Base-by-base conservation (phyloP, 35 echinoderm and acorn worm species). In the Ophioderma brevispina region DNA sequence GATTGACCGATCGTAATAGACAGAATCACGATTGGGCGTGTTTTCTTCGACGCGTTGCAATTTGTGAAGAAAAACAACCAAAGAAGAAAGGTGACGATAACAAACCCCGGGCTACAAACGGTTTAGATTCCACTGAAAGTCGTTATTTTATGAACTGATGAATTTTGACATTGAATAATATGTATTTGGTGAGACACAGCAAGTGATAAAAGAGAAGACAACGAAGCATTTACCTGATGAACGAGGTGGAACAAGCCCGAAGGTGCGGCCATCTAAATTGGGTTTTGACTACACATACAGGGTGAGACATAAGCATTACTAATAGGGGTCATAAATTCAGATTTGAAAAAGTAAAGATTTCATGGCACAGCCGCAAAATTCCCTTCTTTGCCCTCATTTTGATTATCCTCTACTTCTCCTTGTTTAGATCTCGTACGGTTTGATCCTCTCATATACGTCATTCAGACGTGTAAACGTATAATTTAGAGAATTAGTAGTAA, bases 101-200 rank as follows among this genome's bases (percentile, higher is more conserved):
- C 59, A 70, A 25, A 70, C 59, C 28, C 59, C 3, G 3, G 59
- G 59, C 59, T 70, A 70, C 59, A 70, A 70, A 70, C 59, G 59
- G 59, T 70, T 70, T 18, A 25, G 59, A 70, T 70, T 70, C 59
- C 59, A 4, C 59, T 70, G n/a, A 18, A 70, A 30, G 17, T 70
- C 59, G 59, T 70, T 70, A 70, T 30, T 70, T 70, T 70, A 70
- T 70, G 59, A 70, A 70, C 59, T 70, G 59, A 70, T 70, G 17
- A 70, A 70, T 70, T 70, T 70, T 70, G 59, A 70, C 59, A 70
- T 70, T 70, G 59, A 70, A 70, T 70, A 70, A 70, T 70, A 70
- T 70, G 10, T 15, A 25, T 70, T 70, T 70, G 59, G 59, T 70
- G 59, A 70, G 28, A 70, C 41, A 70, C 59, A 30, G 28, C 10